A percentile compares a stretch with the other conserved stretches of the same genome.
Evolutionary conservation across 2,888 invertebrate genomes (phyloP).

Genomic region (Lycophotia porphyrea): DNA sequence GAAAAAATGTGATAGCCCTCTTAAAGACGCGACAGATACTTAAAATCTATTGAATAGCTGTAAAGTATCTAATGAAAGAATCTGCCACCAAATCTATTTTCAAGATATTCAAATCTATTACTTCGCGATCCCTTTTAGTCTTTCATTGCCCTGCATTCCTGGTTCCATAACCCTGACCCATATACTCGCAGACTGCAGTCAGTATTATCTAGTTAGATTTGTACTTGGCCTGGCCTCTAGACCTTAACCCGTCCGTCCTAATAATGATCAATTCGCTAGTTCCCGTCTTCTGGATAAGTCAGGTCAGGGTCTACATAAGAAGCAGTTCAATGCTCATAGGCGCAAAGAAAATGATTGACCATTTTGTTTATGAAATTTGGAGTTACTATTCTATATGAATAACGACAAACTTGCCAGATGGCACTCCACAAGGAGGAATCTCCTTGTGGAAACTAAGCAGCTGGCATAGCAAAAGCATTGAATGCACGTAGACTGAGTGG

Average conservation of each 20-base stretch:
- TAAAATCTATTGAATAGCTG: neutral
- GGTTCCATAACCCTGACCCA: conserved; percentile 1
- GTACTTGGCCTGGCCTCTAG: conserved; percentile 11
- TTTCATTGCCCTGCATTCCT: neutral
- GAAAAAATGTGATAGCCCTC: too few species aligned
- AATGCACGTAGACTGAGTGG: neutral
- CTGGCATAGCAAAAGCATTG: neutral
- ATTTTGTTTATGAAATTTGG: neutral
- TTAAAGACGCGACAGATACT: neutral
- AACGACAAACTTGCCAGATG: too few species aligned
- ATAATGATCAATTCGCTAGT: conserved; percentile 35
- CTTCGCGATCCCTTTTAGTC: neutral
- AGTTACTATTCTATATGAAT: neutral
- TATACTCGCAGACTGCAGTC: neutral
- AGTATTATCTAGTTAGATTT: conserved; percentile 17
- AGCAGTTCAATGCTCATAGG: neutral
- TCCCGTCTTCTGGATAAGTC: conserved; percentile 15
- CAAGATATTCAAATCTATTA: neutral
- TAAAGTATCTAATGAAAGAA: neutral
- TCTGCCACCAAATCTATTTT: neutral
- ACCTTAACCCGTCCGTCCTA: conserved; percentile 51
- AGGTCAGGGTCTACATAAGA: neutral
- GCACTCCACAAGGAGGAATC: too few species aligned
- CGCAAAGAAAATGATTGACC: neutral
- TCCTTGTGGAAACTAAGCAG: neutral